These are phyloP conservation scores for Spheniscus humboldti DNA, from an alignment of 2,797 vertebrate genomes.

Conservation along the genomic window DNA sequence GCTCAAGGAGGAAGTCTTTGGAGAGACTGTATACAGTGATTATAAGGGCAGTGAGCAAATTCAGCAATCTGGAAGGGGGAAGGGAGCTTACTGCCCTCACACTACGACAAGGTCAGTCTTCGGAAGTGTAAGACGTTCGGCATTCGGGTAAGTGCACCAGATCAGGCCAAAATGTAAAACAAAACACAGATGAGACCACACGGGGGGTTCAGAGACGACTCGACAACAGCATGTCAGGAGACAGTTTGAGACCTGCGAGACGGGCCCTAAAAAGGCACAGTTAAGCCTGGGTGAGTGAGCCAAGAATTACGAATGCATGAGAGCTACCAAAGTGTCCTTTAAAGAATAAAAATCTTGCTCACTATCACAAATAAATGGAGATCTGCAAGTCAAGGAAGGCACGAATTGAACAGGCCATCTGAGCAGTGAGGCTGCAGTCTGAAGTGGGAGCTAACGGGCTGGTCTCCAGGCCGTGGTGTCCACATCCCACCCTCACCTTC, in stretches of 20 bases:
- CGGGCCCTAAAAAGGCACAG: neutral
- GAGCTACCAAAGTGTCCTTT: neutral
- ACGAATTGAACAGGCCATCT: fast-evolving
- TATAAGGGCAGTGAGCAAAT: neutral
- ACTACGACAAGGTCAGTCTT: neutral
- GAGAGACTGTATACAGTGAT: neutral
- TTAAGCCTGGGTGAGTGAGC: neutral
- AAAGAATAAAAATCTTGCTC: neutral
- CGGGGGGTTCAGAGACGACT: neutral
- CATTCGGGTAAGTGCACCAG: neutral
- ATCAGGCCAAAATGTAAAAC: neutral
- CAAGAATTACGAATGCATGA: neutral
- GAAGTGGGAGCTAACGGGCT: neutral
- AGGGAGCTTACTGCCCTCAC: neutral
- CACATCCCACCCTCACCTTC: neutral
- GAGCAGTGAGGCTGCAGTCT: neutral
- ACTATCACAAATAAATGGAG: neutral
- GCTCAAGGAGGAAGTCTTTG: neutral
- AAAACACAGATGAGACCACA: neutral
- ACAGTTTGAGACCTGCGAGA: neutral
- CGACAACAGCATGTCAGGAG: neutral
- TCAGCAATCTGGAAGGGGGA: neutral
- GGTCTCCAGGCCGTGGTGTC: neutral
- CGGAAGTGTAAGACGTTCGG: neutral
- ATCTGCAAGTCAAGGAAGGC: neutral